Evolutionary conservation across 2,113 vertebrate genomes (phyloP).

Genomic region (Microcebus murinus): DNA sequence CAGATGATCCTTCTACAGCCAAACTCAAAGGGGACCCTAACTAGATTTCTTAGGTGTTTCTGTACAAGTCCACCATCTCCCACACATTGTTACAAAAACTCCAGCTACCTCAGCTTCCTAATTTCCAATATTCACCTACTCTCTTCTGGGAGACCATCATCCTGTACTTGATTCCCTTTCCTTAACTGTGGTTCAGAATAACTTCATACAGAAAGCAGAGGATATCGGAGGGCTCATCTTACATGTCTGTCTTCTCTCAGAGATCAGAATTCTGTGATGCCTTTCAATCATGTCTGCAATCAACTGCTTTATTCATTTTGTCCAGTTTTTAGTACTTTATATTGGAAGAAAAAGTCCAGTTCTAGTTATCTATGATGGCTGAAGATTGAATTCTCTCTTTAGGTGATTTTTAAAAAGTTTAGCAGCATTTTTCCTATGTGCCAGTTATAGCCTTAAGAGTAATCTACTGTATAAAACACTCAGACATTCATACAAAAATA

Average conservation of each 20-base stretch:
- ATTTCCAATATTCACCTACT: no score
- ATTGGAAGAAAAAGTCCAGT: background rate
- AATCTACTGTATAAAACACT: background rate
- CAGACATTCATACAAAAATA: background rate
- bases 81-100: background rate
- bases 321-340: background rate
- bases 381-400: background rate
- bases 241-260: background rate
- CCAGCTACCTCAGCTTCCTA: background rate
- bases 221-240: accelerated
- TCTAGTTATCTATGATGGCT: background rate
- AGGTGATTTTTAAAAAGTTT: background rate
- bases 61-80: background rate
- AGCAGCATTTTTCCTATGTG: background rate
- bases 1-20: background rate
- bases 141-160: no score
- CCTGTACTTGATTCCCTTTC: no score
- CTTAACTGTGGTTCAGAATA: background rate
- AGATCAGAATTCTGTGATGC: background rate
- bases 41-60: background rate
- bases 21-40: background rate
- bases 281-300: background rate
- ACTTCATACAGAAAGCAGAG: background rate
- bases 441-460: background rate
- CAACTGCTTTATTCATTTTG: background rate